Evolutionary conservation across 2,888 invertebrate genomes (phyloP), one percentile per base, ranked within the genome.

Genomic region (Hemaris fuciformis): DNA sequence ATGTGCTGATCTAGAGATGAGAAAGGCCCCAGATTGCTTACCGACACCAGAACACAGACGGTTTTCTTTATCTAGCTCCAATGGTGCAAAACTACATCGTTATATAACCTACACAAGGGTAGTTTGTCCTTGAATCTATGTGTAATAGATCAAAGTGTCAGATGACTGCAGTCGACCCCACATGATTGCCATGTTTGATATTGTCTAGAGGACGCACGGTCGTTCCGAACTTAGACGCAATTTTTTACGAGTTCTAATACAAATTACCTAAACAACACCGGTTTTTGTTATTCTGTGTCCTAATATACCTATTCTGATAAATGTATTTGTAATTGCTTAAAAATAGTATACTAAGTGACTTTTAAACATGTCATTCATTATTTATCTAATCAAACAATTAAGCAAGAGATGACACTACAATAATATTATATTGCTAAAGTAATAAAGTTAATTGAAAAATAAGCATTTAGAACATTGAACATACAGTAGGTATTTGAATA

Each of bases 191-290:
- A 80, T 81, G 76, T 78, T 71, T 82, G 80, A 81, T 82, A 72
- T 72, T 67, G 87, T 85, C 87, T 86, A 79, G 85, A 86, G 86
- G 85, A 69, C 85, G 75, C 65, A 62, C 73, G 85, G 84, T 74
- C 84, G 71, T 67, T 61, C 62, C 71, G 74, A 66, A 75, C 8
- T 60, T 31, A 5, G 57, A 23, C 25, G 20, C 18, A 43, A 34
- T 57, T 59, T 60, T 61, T 45, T 45, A 46, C 31, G 43, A 43
- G 45, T n/a, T 27, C 31, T 46, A 46, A 38, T 60, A 48, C 22
- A 8, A 46, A 59, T 46, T 23, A 46, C 45, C 22, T 22, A 34
- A 34, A 59, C n/a, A 46, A n/a, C 46, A 46, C 46, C 23, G n/a
- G 13, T 6, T 46, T 46, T 46, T 46, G 23, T 46, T 23, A 13